Evolutionary conservation across 2,888 invertebrate species (phyloP), one percentile per base, ranked within the genome.

Genomic region (Aricia artaxerxes): DNA sequence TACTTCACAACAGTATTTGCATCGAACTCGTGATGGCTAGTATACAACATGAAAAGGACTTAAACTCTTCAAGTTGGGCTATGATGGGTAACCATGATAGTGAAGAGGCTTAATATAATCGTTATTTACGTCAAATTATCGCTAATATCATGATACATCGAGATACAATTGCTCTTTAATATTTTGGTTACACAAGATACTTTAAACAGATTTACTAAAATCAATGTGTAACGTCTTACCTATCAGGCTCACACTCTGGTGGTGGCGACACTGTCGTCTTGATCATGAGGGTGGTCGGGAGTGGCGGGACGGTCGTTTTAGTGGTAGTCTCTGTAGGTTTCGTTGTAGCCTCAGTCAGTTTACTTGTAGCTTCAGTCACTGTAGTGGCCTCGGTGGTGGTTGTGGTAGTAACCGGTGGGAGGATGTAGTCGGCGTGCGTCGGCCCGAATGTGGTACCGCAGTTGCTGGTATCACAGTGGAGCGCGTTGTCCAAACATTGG

Each of bases 401-500:
- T 6, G 80, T 80, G n/a, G 78, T 77, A 35, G 77, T 77, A 72
- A 49, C 81, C 40, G 40, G 82, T 35, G 82, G 81, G 24, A 82
- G 60, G n/a, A 88, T 83, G 80, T 86, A 82, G 7, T 89, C 85
- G 79, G 84, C 79, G 81, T 88, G 87, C 0, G 89, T 88, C 78
- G 88, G 84, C 1, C 88, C 88, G 0, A 53, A 35, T 7, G 60
- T 40, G 24, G 64, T 64, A 1, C 44, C 84, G 82, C 96, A 96
- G 1, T 89, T 88, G 35, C 86, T 92, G 49, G 94, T 89, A 86
- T 96, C 96, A 86, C 98, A 98, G 75, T 96, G 95, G 80, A 97
- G 95, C 38, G 95, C 95, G 89, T 98, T 98, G 85, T 97, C 95
- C 7, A 97, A 92, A 84, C 98, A 98, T 84, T 98, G 98, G 85